Evolutionary conservation across 2,113 vertebrate genomes (phyloP), one percentile per base, ranked within the genome.

Genomic region (Pollachius pollachius): DNA sequence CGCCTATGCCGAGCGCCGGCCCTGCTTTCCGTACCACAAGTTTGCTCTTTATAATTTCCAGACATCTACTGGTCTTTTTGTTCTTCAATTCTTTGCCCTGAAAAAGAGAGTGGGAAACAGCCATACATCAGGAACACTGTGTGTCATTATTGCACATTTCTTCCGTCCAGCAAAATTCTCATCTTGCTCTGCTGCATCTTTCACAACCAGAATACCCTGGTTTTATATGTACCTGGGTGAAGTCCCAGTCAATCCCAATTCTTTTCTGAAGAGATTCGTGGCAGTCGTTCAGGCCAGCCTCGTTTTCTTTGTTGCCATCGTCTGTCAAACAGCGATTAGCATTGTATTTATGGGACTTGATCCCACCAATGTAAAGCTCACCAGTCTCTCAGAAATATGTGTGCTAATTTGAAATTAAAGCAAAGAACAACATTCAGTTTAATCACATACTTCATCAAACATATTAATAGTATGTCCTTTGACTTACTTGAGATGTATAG

Each of bases 51-150:
- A 25, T 52, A 5, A 91, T 85, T 79, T 92, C 89, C 63, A 91
- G 54, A 78, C 89, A 92, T 54, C 83, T 84, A 15, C 86, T 78
- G 4, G 90, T 89, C n/a, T 77, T 9, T 77, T 60, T 85, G 80
- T 90, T 92, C 76, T 70, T 88, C 18, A 91, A 30, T 52, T 85
- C 84, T 72, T 86, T 70, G 5, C 87, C 91, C 90, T 92, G 56
- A 7, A 61, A 85, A 72, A 79, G 8, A 87, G 30, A 64, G 18
- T 13, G 27, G 3, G 30, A 23, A 0, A 63, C 1, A 1, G 19
- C 3, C 5, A 56, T 9, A 17, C 54, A 17, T 17, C 54, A 17
- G 54, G 5, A 16, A 57, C 16, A 17, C 1, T 17, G 54, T 7
- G 17, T 9, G 54, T 57, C 54, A 57, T 57, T 57, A 16, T 16